Conservation (phyloP, 2,888 invertebrate species). For the Chesias legatella region DNA sequence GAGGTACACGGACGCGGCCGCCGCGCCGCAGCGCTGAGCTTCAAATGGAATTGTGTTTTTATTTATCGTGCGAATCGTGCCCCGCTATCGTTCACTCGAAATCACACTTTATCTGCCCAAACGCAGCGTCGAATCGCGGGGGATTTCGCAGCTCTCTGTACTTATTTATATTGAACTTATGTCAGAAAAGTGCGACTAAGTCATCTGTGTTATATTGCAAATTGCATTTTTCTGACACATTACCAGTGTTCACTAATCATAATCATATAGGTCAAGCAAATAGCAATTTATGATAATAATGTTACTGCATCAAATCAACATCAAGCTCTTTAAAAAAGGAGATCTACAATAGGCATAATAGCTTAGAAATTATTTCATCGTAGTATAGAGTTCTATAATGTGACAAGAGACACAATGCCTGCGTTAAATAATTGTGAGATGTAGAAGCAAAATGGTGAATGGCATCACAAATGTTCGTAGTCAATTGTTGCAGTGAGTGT, state of each 20-base stretch:
- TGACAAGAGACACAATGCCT: slow-evolving; percentile 6
- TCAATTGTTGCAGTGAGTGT: slow-evolving; percentile 20
- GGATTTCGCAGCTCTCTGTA: slow-evolving; percentile 49
- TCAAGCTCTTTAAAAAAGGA: slow-evolving; percentile 21
- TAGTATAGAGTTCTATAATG: slow-evolving; percentile 16
- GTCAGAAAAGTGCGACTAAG: slow-evolving; percentile 24
- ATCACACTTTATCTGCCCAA: slow-evolving; percentile 76
- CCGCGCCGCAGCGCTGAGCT: slow-evolving; percentile 68
- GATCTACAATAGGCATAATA: slow-evolving; percentile 19
- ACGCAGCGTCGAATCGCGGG: slow-evolving; percentile 57
- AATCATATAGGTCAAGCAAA: slow-evolving; percentile 1
- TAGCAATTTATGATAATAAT: too few relatives aligned
- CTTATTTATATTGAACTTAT: slow-evolving; percentile 40
- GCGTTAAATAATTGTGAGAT: slow-evolving; percentile 4
- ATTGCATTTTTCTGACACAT: too few relatives aligned
- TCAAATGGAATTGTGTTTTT: slow-evolving; percentile 80
- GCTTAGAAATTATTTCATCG: slow-evolving; percentile 20
- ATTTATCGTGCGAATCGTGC: slow-evolving; percentile 78
- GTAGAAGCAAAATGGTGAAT: too few relatives aligned
- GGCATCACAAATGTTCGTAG: neutral
- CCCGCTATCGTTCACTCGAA: slow-evolving; percentile 74
- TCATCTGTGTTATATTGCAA: slow-evolving; percentile 4
- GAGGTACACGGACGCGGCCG: slow-evolving; percentile 78
- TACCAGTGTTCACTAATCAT: too few relatives aligned
- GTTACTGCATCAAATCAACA: neutral